Conservation (phyloP, 2,797 vertebrate species). For the Sebastes itinus region DNA sequence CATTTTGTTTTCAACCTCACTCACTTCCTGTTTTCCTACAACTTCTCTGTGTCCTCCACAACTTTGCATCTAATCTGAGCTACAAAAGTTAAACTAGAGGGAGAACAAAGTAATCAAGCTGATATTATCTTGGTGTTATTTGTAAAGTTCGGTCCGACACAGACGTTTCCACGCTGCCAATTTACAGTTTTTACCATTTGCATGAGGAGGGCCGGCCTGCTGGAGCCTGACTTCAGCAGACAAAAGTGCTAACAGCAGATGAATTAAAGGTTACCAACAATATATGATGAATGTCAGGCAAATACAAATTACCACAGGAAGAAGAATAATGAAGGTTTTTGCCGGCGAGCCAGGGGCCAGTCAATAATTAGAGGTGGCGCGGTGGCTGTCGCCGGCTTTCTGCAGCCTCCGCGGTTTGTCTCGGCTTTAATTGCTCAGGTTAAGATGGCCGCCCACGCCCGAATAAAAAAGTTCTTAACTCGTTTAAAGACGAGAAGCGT, state of each 20-base stretch:
- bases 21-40: not conserved
- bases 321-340: constrained; percentile 80
- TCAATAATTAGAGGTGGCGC: constrained; percentile 85
- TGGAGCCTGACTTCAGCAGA: constrained; percentile 82
- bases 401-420: constrained; percentile 62
- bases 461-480: constrained; percentile 15
- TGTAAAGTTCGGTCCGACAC: constrained; percentile 20
- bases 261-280: constrained; percentile 92
- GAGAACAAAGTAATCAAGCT: not conserved
- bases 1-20: not conserved
- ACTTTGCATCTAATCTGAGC: not conserved
- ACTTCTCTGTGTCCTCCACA: not conserved
- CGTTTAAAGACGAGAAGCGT: constrained; percentile 16
- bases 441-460: constrained; percentile 64
- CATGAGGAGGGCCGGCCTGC: not conserved
- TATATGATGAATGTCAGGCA: constrained; percentile 86
- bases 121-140: constrained; percentile 7
- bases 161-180: constrained; percentile 49
- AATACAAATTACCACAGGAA: constrained; percentile 84
- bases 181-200: constrained; percentile 60
- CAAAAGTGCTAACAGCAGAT: constrained; percentile 91
- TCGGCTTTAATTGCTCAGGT: constrained; percentile 82
- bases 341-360: constrained; percentile 70
- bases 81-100: not conserved
- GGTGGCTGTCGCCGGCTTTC: constrained; percentile 59